Evolutionary conservation across 2,888 invertebrate species (phyloP).

Genomic region (Sialis lutaria): DNA sequence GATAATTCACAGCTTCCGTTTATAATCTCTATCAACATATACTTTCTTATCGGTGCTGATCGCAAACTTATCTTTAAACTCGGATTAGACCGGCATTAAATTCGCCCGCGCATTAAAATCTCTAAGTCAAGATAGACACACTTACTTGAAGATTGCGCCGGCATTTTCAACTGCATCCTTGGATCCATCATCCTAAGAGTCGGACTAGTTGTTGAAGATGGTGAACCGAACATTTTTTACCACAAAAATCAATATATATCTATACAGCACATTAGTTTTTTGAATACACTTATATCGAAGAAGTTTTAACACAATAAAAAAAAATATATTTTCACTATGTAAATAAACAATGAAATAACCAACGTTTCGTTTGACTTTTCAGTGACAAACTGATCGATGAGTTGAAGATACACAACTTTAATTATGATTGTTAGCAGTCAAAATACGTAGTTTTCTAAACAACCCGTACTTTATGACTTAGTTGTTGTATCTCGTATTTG

Average conservation of each 20-base stretch:
- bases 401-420: not conserved
- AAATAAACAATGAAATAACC: not conserved
- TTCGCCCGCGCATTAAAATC: no score
- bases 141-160: constrained; percentile 14
- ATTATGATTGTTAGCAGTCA: not conserved
- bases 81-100: no score
- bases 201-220: no score
- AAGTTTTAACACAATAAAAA: no score
- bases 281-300: no score
- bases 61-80: no score
- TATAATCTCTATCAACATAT: not conserved
- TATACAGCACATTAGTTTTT: no score
- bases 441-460: not conserved
- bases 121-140: not conserved
- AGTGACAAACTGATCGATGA: not conserved
- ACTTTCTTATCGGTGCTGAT: not conserved
- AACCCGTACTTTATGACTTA: not conserved
- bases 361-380: not conserved
- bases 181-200: constrained; percentile 8
- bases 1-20: not conserved
- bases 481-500: not conserved
- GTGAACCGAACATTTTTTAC: no score
- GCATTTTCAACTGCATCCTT: constrained; percentile 10
- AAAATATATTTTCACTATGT: not conserved
- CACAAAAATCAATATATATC: no score